Conservation (phyloP, 2,888 invertebrate species). For the Spialia ferax region DNA sequence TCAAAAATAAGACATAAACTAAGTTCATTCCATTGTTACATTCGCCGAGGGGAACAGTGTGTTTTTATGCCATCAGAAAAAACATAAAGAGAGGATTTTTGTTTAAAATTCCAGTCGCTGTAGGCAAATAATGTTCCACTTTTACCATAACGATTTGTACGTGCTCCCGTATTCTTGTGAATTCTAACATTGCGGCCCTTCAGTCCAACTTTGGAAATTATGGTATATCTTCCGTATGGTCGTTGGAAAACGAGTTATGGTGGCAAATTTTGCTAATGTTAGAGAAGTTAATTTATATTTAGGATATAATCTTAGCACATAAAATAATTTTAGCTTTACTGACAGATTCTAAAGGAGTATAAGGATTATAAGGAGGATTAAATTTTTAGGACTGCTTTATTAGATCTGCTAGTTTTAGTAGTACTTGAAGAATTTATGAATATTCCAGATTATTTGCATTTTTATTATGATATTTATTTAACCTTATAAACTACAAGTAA, state of each 20-base stretch:
- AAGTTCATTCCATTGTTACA: too few species aligned
- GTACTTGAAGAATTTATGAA: too few species aligned
- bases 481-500: too few species aligned
- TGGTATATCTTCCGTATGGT: not conserved
- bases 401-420: too few species aligned
- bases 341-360: too few species aligned
- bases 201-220: not conserved
- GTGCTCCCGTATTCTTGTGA: conserved; percentile 8
- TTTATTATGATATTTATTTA: too few species aligned
- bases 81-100: not conserved
- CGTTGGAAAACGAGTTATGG: not conserved
- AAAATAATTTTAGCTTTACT: too few species aligned
- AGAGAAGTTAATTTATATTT: not conserved
- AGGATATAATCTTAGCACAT: too few species aligned
- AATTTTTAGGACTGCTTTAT: too few species aligned
- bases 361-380: too few species aligned
- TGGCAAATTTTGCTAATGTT: not conserved
- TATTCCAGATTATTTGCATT: too few species aligned
- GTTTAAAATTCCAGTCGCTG: conserved; percentile 13
- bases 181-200: not conserved
- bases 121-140: conserved; percentile 8
- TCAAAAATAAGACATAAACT: not conserved
- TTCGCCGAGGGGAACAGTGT: not conserved
- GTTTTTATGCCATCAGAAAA: not conserved
- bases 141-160: conserved; percentile 22